Percentiles rank a stretch among this genome's conserved stretches.
Conservation (phyloP, 2,888 invertebrate genomes). For the Corythucha ciliata region DNA sequence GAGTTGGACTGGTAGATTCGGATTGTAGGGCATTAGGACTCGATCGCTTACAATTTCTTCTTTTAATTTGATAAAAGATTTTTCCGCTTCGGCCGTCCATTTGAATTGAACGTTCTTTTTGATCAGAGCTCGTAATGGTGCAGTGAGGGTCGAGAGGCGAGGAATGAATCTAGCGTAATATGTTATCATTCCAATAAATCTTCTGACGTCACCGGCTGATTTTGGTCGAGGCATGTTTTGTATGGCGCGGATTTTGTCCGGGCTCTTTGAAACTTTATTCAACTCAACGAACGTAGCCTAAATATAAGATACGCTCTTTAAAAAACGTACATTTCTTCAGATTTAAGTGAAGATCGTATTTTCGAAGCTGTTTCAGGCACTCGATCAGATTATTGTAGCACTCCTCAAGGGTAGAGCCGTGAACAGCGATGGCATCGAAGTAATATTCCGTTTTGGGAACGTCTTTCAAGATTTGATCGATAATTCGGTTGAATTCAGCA, state of each 20-base stretch:
- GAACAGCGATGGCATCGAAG: conserved; percentile 33
- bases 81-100: conserved; percentile 30
- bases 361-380: conserved; percentile 11
- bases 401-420: conserved; percentile 28
- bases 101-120: conserved; percentile 1
- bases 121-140: background rate
- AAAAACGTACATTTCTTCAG: conserved; percentile 25
- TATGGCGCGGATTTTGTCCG: conserved; percentile 11
- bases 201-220: conserved; percentile 15
- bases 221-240: conserved; percentile 21
- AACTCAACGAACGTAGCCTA: conserved; percentile 19
- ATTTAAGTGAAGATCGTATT: conserved; percentile 23
- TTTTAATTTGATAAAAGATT: conserved; percentile 31
- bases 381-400: conserved; percentile 16
- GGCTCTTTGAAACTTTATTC: conserved; percentile 13
- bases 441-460: conserved; percentile 18
- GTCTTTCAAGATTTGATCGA: conserved; percentile 13
- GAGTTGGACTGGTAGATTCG: conserved; percentile 27
- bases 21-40: conserved; percentile 25
- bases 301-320: conserved; percentile 15
- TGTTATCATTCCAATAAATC: conserved; percentile 15
- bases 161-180: conserved; percentile 14
- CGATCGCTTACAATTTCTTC: conserved; percentile 28
- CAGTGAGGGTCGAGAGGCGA: conserved; percentile 4
- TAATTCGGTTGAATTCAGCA: conserved; percentile 16